Evolutionary conservation across 2,797 vertebrate genomes (phyloP).

Genomic region (Silurus lanzhouensis): DNA sequence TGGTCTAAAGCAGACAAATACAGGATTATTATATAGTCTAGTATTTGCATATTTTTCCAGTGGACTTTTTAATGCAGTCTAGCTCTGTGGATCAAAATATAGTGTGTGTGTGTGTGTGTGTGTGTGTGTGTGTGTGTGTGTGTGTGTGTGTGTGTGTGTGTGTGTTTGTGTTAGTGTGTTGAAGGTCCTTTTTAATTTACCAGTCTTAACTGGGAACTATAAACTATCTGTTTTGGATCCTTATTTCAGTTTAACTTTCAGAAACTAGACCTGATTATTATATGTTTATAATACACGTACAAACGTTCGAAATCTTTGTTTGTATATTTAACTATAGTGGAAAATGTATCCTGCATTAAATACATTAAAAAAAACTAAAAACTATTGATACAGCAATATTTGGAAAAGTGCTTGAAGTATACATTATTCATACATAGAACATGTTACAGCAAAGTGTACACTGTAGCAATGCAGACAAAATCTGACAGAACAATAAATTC

Average conservation of each 20-base stretch:
- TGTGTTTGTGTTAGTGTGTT: not conserved
- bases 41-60: slow-evolving; percentile 52
- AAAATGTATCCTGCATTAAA: not conserved
- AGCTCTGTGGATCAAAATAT: not conserved
- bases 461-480: not conserved
- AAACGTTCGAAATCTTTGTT: not conserved
- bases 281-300: not conserved
- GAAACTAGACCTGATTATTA: not conserved
- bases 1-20: not conserved
- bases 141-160: not conserved
- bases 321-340: not conserved
- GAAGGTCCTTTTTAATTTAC: not conserved
- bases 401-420: not conserved
- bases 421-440: not conserved
- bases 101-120: not conserved
- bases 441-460: not conserved
- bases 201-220: not conserved
- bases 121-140: not conserved
- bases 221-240: not conserved
- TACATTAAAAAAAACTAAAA: not conserved
- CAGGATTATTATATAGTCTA: slow-evolving; percentile 41
- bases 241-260: not conserved
- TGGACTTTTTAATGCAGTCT: not conserved
- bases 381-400: not conserved
- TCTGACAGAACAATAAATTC: not conserved